Conservation (phyloP, 2,888 invertebrate genomes). For the Cheilosia soror region DNA sequence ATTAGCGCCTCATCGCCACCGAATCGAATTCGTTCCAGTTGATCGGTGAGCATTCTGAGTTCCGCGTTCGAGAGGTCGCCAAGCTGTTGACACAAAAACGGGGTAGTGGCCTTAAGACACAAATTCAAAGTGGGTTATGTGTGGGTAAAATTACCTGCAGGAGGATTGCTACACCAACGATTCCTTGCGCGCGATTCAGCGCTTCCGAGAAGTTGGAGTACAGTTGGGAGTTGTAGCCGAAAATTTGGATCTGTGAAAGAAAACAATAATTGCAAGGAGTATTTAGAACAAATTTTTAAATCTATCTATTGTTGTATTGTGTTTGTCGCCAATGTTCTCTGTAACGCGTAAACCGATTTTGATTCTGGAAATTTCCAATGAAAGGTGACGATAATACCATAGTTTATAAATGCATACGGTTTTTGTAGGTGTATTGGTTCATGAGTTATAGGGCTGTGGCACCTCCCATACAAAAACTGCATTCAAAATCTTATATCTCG, state of each 20-base stretch:
- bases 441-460: too few relatives aligned
- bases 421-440: too few relatives aligned
- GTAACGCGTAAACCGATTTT: too few relatives aligned
- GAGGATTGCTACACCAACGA: constrained; percentile 96
- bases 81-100: constrained; percentile 85
- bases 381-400: too few relatives aligned
- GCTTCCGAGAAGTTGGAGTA: constrained; percentile 98
- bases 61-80: constrained; percentile 97
- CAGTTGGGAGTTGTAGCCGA: constrained; percentile 98
- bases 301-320: too few relatives aligned
- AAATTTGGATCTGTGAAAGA: constrained; percentile 96
- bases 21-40: constrained; percentile 95
- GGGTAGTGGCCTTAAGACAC: not conserved
- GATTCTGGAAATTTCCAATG: too few relatives aligned
- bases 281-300: not conserved
- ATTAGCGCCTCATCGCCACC: constrained; percentile 95
- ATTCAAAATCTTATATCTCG: too few relatives aligned
- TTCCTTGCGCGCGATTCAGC: constrained; percentile 95
- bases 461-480: too few relatives aligned
- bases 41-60: constrained; percentile 94
- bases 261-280: not conserved
- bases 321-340: too few relatives aligned
- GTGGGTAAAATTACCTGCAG: constrained; percentile 89
- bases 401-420: too few relatives aligned
- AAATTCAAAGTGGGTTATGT: not conserved